Conservation (phyloP, 2,797 vertebrate genomes). For the Xiphorhynchus erythropygius region DNA sequence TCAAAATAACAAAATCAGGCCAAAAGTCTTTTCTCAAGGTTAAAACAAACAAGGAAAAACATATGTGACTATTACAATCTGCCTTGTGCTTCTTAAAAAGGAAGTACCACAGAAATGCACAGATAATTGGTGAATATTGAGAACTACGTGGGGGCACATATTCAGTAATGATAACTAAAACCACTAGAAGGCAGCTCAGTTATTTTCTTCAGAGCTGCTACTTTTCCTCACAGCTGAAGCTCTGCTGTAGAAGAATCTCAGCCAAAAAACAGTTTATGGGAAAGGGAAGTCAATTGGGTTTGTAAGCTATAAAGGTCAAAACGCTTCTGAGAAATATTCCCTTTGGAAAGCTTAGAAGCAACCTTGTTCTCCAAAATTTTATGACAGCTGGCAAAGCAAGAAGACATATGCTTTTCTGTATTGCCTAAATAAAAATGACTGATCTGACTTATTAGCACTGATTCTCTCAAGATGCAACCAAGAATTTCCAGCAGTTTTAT, state of each 20-base stretch:
- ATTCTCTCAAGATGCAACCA: slow-evolving; percentile 42
- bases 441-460: slow-evolving; percentile 68
- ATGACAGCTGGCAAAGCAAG: slow-evolving; percentile 65
- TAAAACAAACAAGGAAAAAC: background rate
- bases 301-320: slow-evolving; percentile 71
- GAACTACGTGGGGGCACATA: background rate
- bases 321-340: slow-evolving; percentile 58
- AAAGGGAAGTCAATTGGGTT: slow-evolving; percentile 57
- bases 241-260: slow-evolving; percentile 31
- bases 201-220: slow-evolving; percentile 27
- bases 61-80: background rate
- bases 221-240: slow-evolving; percentile 7
- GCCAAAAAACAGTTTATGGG: slow-evolving; percentile 49
- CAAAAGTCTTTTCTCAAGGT: background rate
- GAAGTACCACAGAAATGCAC: background rate
- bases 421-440: slow-evolving; percentile 71
- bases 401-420: slow-evolving; percentile 66
- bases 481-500: slow-evolving; percentile 41
- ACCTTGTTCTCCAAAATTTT: slow-evolving; percentile 67
- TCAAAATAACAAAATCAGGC: background rate
- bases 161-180: background rate
- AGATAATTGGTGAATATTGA: background rate
- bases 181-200: slow-evolving; percentile 53
- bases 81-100: background rate
- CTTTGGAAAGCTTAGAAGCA: slow-evolving; percentile 61